A percentile compares a stretch with the other conserved stretches of the same genome.
Conservation (phyloP, 2,888 invertebrate genomes). For the Liposcelis brunnea region DNA sequence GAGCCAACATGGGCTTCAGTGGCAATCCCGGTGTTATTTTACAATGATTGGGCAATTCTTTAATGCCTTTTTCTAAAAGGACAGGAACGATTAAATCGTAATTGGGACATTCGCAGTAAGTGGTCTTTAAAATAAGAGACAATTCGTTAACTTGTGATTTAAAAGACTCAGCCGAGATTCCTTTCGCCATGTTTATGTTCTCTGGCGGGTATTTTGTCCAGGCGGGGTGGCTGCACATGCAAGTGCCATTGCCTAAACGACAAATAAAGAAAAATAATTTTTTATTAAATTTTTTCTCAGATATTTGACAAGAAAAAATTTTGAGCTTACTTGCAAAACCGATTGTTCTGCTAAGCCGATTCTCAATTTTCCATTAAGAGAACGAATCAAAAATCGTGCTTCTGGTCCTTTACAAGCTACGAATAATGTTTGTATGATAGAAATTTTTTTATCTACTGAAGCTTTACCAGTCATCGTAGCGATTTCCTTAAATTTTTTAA, state of each 20-base stretch:
- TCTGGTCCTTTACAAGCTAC: slow-evolving; percentile 80
- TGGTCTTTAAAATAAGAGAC: slow-evolving; percentile 68
- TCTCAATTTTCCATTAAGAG: slow-evolving; percentile 81
- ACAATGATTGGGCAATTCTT: slow-evolving; percentile 58
- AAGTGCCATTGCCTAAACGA: slow-evolving; percentile 65
- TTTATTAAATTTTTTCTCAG: too few relatives aligned
- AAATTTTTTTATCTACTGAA: slow-evolving; percentile 68
- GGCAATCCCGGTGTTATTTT: slow-evolving; percentile 83
- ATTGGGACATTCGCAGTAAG: slow-evolving; percentile 93
- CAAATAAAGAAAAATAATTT: slow-evolving; percentile 18
- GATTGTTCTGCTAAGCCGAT: slow-evolving; percentile 97
- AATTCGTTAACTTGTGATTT: slow-evolving; percentile 59
- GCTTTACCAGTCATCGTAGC: slow-evolving; percentile 67
- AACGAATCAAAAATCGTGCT: slow-evolving; percentile 77
- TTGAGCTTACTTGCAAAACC: slow-evolving; percentile 48
- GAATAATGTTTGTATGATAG: slow-evolving; percentile 79
- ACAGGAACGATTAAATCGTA: slow-evolving; percentile 71
- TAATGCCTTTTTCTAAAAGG: slow-evolving; percentile 57
- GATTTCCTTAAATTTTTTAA: slow-evolving; percentile 67
- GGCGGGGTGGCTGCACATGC: slow-evolving; percentile 71
- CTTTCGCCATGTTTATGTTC: slow-evolving; percentile 43
- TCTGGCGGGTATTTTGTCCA: slow-evolving; percentile 41
- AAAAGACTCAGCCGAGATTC: slow-evolving; percentile 43
- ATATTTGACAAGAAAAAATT: too few relatives aligned
- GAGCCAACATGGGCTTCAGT: slow-evolving; percentile 95